Conservation (phyloP, 2,888 invertebrate species). For the Geophilus truncorum region DNA sequence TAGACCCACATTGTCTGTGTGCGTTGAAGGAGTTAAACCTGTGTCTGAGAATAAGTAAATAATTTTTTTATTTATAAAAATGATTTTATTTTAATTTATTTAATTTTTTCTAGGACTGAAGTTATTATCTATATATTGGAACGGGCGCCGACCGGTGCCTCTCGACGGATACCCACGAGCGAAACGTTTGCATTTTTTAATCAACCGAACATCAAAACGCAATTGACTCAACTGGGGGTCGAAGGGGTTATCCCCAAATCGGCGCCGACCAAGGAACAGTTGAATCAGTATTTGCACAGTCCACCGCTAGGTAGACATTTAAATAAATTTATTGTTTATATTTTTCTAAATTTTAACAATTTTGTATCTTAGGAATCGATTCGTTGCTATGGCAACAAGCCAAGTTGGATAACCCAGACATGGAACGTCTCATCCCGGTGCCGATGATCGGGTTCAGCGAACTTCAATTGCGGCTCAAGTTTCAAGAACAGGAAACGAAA, state of each 20-base stretch:
- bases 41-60: slow-evolving; percentile 63
- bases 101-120: slow-evolving; percentile 56
- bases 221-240: slow-evolving; percentile 68
- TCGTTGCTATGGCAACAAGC: slow-evolving; percentile 93
- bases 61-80: slow-evolving; percentile 20
- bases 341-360: slow-evolving; percentile 38
- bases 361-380: too few relatives aligned
- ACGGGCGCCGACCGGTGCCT: slow-evolving; percentile 56
- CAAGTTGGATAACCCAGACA: slow-evolving; percentile 90
- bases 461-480: slow-evolving; percentile 67
- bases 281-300: slow-evolving; percentile 81
- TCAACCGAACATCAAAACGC: slow-evolving; percentile 64
- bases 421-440: slow-evolving; percentile 81
- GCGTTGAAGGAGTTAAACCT: slow-evolving; percentile 71
- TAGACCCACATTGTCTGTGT: slow-evolving; percentile 74
- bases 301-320: slow-evolving; percentile 75
- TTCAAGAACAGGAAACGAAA: slow-evolving; percentile 70
- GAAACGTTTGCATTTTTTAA: slow-evolving; percentile 52
- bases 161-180: slow-evolving; percentile 46
- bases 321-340: background rate
- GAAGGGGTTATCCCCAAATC: slow-evolving; percentile 66
- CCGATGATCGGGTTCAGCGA: slow-evolving; percentile 83
- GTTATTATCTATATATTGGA: slow-evolving; percentile 69
- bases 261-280: slow-evolving; percentile 68
- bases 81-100: background rate